These are phyloP conservation scores for Porites lutea DNA, from an alignment of 64 coral and sea anemone species.

Conservation along the genomic window DNA sequence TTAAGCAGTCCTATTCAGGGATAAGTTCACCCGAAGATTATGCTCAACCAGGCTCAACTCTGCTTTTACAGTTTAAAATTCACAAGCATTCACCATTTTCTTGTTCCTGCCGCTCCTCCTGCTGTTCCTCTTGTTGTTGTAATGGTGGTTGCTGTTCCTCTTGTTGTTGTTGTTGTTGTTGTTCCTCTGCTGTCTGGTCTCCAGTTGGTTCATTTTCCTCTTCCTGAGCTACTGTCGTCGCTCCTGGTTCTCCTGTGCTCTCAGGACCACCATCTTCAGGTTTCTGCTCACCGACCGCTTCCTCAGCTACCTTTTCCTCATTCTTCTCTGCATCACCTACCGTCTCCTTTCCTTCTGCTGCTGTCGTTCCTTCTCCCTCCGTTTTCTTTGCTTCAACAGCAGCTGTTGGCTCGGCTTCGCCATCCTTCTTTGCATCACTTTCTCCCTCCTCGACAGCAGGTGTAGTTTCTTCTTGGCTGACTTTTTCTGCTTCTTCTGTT, in stretches of 20 bases:
- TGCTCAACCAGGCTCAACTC: too few relatives aligned
- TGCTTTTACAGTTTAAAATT: too few relatives aligned
- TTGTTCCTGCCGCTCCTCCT: too few relatives aligned
- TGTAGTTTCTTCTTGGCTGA: neutral
- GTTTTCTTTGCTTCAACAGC: constrained; percentile 10
- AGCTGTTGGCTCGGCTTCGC: neutral
- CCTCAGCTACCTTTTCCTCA: constrained; percentile 38
- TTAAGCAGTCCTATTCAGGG: too few relatives aligned
- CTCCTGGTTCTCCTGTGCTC: neutral
- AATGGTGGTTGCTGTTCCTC: neutral
- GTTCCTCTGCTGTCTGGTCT: too few relatives aligned
- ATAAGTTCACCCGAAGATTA: too few relatives aligned
- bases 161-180: neutral
- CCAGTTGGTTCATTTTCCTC: neutral
- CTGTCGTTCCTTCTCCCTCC: neutral
- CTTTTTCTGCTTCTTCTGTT: constrained; percentile 25
- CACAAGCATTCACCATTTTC: too few relatives aligned
- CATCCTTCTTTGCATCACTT: neutral
- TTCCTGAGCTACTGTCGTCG: neutral
- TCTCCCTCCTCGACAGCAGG: constrained; percentile 2
- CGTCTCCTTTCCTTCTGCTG: constrained; percentile 13
- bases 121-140: too few relatives aligned
- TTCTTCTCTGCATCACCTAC: neutral
- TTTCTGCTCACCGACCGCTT: neutral
- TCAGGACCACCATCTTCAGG: neutral